These are phyloP conservation scores for Hirtodrosophila histrioides DNA, from an alignment of 2,888 invertebrate genomes.

Conservation along the genomic window DNA sequence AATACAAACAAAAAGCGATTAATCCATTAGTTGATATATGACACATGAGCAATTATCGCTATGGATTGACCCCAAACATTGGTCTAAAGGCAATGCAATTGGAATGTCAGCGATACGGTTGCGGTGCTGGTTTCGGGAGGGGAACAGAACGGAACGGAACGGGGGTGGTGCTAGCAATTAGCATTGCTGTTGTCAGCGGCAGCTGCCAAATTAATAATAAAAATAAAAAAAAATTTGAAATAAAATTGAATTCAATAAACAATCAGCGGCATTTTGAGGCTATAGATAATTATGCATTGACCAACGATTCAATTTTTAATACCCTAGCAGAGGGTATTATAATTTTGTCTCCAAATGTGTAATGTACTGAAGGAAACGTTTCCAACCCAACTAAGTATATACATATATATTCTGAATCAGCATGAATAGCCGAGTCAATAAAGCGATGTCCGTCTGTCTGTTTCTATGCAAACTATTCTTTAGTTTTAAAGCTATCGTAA, in stretches of 20 bases:
- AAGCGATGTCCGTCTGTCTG: too few species aligned
- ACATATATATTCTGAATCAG: too few species aligned
- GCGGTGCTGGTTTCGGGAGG: not conserved
- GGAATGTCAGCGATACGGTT: slow-evolving; percentile 6
- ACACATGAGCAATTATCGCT: slow-evolving; percentile 56
- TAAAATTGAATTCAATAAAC: slow-evolving; percentile 34
- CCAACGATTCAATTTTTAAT: not conserved
- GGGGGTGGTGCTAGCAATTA: not conserved
- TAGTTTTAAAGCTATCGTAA: too few species aligned
- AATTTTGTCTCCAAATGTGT: too few species aligned
- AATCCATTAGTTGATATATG: slow-evolving; percentile 64
- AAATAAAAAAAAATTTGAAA: slow-evolving; percentile 13
- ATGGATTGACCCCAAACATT: slow-evolving; percentile 31
- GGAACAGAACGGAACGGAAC: not conserved
- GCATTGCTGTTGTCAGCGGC: not conserved
- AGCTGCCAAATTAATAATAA: slow-evolving; percentile 26
- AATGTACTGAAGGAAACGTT: too few species aligned
- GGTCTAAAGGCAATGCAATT: slow-evolving; percentile 16
- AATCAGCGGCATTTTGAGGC: slow-evolving; percentile 18
- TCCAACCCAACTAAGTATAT: too few species aligned
- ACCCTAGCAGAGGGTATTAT: too few species aligned
- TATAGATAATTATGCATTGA: slow-evolving; percentile 24
- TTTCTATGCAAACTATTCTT: too few species aligned
- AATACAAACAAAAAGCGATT: slow-evolving; percentile 31
- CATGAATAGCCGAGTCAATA: too few species aligned